Percentiles rank a stretch among this genome's conserved stretches.
Evolutionary conservation across 2,797 vertebrate genomes (phyloP).

Genomic region (Benthosema pterotum): DNA sequence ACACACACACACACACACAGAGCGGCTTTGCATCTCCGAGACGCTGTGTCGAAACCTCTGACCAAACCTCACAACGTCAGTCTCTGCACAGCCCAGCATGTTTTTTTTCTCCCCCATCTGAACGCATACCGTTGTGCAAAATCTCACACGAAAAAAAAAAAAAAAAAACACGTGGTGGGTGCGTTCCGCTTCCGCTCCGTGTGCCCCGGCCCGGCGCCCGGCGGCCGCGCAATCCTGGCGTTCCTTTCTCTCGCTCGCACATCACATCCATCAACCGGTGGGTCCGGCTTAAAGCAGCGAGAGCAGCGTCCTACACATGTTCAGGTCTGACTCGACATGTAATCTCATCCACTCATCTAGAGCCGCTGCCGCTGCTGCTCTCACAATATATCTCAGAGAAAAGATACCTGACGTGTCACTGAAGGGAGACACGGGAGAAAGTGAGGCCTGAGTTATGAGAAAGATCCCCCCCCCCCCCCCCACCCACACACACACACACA

Average conservation of each 20-base stretch:
- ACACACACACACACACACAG: constrained; percentile 7
- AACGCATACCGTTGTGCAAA: not conserved
- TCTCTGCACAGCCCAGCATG: not conserved
- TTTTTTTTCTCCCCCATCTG: constrained; percentile 14
- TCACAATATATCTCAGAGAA: constrained; percentile 58
- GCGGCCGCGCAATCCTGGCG: constrained; percentile 12
- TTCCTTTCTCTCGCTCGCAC: constrained; percentile 29
- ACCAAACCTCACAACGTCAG: not conserved
- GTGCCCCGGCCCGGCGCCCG: not conserved
- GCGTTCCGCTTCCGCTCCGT: constrained; percentile 7
- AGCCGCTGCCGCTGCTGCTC: constrained; percentile 38
- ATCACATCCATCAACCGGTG: constrained; percentile 54
- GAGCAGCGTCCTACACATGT: constrained; percentile 57
- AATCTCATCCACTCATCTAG: constrained; percentile 65
- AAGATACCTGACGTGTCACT: constrained; percentile 54
- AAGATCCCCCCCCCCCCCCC: not conserved
- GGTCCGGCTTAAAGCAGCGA: constrained; percentile 25
- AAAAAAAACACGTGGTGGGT: not conserved
- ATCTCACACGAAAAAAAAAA: not conserved
- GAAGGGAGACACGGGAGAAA: constrained; percentile 25
- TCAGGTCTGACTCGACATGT: constrained; percentile 58
- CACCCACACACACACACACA: no score
- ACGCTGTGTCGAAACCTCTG: not conserved
- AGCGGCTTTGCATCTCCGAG: no score
- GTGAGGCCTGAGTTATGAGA: constrained; percentile 33